Conservation (phyloP, 2,888 invertebrate species). For the Lepidocyrtoides sp. region DNA sequence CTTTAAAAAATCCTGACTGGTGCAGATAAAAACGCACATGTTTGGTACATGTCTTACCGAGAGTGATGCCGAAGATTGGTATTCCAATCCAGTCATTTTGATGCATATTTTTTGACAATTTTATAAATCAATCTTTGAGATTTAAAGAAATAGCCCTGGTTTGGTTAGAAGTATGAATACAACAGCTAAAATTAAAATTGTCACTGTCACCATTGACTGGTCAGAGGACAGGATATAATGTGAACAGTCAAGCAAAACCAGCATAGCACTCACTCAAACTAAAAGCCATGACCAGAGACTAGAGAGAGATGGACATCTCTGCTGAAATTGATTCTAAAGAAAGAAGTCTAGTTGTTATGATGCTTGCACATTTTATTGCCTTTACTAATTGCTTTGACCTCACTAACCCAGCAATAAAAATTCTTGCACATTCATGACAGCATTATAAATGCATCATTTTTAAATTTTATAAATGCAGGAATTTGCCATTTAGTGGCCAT, state of each 20-base stretch:
- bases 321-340: neutral
- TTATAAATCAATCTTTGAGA: neutral
- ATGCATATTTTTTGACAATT: neutral
- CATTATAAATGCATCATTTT: constrained; percentile 5
- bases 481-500: neutral
- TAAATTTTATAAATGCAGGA: neutral
- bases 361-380: neutral
- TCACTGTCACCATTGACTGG: neutral
- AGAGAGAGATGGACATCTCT: too few relatives aligned
- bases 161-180: too few relatives aligned
- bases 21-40: neutral
- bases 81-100: neutral
- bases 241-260: too few relatives aligned
- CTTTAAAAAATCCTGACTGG: neutral
- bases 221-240: neutral
- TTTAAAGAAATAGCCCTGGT: too few relatives aligned
- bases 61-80: too few relatives aligned
- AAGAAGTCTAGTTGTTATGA: neutral
- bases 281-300: too few relatives aligned
- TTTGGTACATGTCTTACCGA: neutral
- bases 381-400: neutral
- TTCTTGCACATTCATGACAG: neutral
- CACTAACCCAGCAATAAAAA: neutral
- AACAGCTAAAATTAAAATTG: neutral
- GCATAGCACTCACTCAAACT: too few relatives aligned